These are phyloP conservation scores for Cryptomyrus ogoouensis DNA, from an alignment of 2,113 vertebrate species.

Conservation along the genomic window DNA sequence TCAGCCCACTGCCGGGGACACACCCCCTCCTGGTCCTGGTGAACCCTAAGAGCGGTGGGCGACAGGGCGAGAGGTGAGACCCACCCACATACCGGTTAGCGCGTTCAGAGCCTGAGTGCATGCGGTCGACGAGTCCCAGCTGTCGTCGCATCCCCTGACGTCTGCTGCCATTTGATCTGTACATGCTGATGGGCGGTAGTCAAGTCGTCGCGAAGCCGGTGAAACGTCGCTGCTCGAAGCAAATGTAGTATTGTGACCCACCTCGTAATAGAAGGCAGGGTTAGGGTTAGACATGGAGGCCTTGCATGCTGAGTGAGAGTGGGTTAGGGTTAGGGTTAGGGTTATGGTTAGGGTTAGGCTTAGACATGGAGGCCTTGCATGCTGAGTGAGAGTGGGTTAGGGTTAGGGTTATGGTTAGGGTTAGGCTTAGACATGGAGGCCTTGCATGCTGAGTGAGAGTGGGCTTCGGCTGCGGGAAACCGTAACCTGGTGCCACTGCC, in stretches of 20 bases:
- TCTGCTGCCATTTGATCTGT: background rate
- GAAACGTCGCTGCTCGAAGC: background rate
- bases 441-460: background rate
- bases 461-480: background rate
- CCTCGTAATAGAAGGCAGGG: background rate
- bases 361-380: too few relatives aligned
- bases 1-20: constrained; percentile 77
- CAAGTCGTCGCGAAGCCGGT: background rate
- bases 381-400: too few relatives aligned
- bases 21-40: constrained; percentile 87
- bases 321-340: too few relatives aligned
- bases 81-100: background rate
- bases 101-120: background rate
- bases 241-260: background rate
- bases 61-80: constrained; percentile 82
- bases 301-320: background rate
- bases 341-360: too few relatives aligned
- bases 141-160: background rate
- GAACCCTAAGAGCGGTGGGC: constrained; percentile 89
- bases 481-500: background rate
- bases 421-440: background rate
- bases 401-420: too few relatives aligned
- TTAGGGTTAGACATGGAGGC: background rate
- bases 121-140: background rate
- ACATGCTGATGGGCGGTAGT: background rate